These are phyloP conservation scores for Melolontha melolontha DNA, from an alignment of 2,888 invertebrate species.

Conservation along the genomic window DNA sequence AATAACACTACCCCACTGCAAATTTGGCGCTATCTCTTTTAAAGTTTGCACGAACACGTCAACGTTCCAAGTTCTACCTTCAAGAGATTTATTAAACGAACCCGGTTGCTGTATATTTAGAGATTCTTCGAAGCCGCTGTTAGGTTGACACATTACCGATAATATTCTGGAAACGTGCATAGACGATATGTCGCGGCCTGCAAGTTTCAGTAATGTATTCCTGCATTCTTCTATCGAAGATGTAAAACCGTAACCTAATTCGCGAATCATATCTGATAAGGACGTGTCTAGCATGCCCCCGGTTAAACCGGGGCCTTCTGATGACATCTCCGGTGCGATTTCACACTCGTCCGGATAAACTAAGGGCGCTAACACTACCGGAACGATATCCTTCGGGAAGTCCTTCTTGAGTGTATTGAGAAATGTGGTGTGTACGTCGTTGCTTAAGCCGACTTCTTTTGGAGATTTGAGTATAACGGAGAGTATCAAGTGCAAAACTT, in stretches of 20 bases:
- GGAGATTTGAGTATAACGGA: slow-evolving; percentile 72
- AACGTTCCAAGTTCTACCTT: slow-evolving; percentile 83
- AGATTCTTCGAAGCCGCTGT: slow-evolving; percentile 78
- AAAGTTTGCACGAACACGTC: slow-evolving; percentile 94
- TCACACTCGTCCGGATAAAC: slow-evolving; percentile 85
- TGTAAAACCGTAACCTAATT: slow-evolving; percentile 93
- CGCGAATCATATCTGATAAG: slow-evolving; percentile 89
- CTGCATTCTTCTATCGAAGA: slow-evolving; percentile 89
- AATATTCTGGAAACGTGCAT: slow-evolving; percentile 87
- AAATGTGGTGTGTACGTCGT: slow-evolving; percentile 84
- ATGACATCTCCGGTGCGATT: slow-evolving; percentile 74
- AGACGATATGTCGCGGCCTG: slow-evolving; percentile 85
- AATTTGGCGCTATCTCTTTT: slow-evolving; percentile 86
- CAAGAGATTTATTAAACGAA: slow-evolving; percentile 67
- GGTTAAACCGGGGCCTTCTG: slow-evolving; percentile 71
- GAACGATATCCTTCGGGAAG: slow-evolving; percentile 89
- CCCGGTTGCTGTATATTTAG: slow-evolving; percentile 71
- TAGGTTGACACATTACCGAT: slow-evolving; percentile 88
- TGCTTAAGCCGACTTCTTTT: slow-evolving; percentile 73
- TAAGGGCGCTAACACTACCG: slow-evolving; percentile 89
- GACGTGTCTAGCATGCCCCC: slow-evolving; percentile 80
- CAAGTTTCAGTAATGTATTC: slow-evolving; percentile 83
- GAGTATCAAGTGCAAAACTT: slow-evolving; percentile 87
- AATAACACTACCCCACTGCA: slow-evolving; percentile 95
- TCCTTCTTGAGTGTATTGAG: slow-evolving; percentile 84